Evolutionary conservation across 2,888 invertebrate genomes (phyloP).

Genomic region (Formica aserva): DNA sequence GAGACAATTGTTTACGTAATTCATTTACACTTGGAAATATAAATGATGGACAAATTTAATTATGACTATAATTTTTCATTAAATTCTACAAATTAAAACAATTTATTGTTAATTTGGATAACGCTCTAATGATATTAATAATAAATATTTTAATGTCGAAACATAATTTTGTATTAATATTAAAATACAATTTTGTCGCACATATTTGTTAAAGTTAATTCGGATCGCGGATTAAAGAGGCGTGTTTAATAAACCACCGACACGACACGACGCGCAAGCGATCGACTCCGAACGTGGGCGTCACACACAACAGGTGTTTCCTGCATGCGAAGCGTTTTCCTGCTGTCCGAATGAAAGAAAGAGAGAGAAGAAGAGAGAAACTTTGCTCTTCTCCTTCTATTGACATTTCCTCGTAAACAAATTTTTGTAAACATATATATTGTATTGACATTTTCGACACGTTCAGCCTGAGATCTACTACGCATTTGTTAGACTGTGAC

Average conservation of each 20-base stretch:
- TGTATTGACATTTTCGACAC: conserved; percentile 10
- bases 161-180: background rate
- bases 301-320: conserved; percentile 53
- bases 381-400: background rate
- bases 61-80: background rate
- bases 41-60: background rate
- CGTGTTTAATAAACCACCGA: background rate
- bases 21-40: background rate
- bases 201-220: background rate
- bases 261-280: conserved; percentile 25
- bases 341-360: background rate
- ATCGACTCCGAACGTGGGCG: conserved; percentile 44
- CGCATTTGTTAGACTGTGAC: background rate
- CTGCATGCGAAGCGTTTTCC: conserved; percentile 39
- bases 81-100: background rate
- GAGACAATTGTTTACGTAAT: background rate
- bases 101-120: background rate
- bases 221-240: background rate
- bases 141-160: background rate
- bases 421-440: background rate
- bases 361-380: background rate
- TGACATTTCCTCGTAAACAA: background rate
- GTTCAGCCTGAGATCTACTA: background rate
- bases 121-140: background rate
- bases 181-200: background rate